Evolutionary conservation across 1,140 invertebrate species (phyloP).

Genomic region (Drosophila mayri): DNA sequence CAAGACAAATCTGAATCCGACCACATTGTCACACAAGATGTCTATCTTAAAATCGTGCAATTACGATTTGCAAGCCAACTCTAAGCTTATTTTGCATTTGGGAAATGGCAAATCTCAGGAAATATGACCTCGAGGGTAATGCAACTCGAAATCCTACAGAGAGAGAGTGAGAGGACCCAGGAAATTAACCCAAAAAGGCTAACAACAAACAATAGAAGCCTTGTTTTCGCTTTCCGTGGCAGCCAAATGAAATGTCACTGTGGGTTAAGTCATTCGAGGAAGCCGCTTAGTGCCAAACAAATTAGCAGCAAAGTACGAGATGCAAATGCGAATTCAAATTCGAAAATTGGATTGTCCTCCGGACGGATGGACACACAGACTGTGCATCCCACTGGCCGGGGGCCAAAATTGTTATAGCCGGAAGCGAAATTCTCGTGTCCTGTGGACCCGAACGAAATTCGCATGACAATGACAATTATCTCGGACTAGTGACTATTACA

Average conservation of each 20-base stretch:
- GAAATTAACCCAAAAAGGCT: constrained; percentile 13
- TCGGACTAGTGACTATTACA: constrained; percentile 47
- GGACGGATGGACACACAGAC: background rate
- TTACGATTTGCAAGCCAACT: constrained; percentile 11
- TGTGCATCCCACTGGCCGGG: constrained; percentile 4
- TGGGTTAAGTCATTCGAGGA: constrained; percentile 24
- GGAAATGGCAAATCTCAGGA: background rate
- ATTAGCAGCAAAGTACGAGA: constrained; percentile 47
- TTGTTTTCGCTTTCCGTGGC: constrained; percentile 18
- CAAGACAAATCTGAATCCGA: constrained; percentile 35
- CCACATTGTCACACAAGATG: constrained; percentile 37
- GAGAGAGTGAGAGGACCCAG: background rate
- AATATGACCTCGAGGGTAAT: background rate
- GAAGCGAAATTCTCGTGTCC: constrained; percentile 30
- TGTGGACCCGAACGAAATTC: constrained; percentile 32
- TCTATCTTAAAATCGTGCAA: constrained; percentile 21
- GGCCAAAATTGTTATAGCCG: constrained; percentile 21
- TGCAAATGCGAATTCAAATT: constrained; percentile 36
- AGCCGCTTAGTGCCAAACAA: constrained; percentile 31
- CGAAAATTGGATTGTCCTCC: constrained; percentile 47
- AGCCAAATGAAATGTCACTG: constrained; percentile 22
- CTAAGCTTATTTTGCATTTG: constrained; percentile 6
- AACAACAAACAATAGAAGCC: background rate
- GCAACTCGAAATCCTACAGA: background rate
- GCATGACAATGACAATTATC: constrained; percentile 78